These are phyloP conservation scores for Falco concolor DNA, from an alignment of 2,797 vertebrate species.

Conservation along the genomic window DNA sequence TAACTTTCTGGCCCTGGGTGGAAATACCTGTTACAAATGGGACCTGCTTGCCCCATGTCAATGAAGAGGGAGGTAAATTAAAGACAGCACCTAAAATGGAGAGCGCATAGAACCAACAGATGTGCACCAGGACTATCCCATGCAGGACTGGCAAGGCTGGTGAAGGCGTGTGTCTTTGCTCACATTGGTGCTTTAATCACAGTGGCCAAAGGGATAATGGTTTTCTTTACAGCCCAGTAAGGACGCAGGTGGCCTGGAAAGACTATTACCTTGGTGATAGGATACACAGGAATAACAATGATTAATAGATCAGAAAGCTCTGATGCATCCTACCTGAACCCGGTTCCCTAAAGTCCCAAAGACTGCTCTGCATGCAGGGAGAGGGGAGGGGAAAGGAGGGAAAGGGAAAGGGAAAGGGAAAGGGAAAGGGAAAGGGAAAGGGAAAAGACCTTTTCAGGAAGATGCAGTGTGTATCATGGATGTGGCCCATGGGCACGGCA, in stretches of 20 bases:
- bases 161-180: neutral
- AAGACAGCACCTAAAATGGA: neutral
- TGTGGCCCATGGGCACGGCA: neutral
- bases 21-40: neutral
- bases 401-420: neutral
- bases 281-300: neutral
- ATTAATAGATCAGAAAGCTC: neutral
- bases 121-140: neutral
- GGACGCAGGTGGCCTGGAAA: neutral
- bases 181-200: neutral
- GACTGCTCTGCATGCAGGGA: neutral
- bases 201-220: neutral
- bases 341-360: neutral
- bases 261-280: neutral
- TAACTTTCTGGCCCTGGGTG: neutral
- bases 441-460: neutral
- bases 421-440: too few species aligned
- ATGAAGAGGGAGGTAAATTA: neutral
- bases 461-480: rapidly evolving
- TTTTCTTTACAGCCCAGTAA: neutral
- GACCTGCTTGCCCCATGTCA: neutral
- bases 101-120: neutral
- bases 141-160: neutral
- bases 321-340: neutral
- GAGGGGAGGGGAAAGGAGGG: too few species aligned